phyloP scores from a whole-genome alignment of 2,113 vertebrate species.

The Dasyurus viverrinus region DNA sequence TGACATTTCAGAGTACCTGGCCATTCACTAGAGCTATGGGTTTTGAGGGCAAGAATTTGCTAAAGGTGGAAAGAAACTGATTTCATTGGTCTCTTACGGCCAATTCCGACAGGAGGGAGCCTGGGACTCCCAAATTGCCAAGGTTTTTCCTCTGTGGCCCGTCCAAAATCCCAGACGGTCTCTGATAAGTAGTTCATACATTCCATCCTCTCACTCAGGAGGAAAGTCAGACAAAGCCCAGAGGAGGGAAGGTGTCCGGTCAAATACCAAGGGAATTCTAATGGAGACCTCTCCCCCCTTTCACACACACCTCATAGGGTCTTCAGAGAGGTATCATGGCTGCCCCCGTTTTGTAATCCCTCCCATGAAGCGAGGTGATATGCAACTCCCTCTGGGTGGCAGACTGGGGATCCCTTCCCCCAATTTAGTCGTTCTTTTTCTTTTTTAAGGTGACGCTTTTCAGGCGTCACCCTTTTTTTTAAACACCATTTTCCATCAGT shows the following conservation, averaged over 20 bases:
- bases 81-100: neutral
- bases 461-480: neutral
- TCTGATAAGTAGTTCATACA: neutral
- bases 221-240: neutral
- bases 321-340: neutral
- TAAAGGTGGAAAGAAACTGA: neutral
- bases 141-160: neutral
- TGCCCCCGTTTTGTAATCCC: neutral
- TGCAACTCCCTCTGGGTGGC: conserved; percentile 8
- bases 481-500: neutral
- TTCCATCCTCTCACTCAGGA: neutral
- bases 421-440: neutral
- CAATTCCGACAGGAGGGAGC: conserved; percentile 57
- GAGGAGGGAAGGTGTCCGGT: neutral
- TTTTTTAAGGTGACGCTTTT: neutral
- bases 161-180: neutral
- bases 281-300: neutral
- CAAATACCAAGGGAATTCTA: neutral
- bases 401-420: neutral
- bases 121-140: conserved; percentile 48
- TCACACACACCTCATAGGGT: neutral
- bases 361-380: conserved; percentile 22
- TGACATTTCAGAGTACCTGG: conserved; percentile 91
- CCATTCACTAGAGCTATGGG: conserved; percentile 89
- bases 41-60: conserved; percentile 94